Conservation (phyloP, 2,888 invertebrate genomes). For the Eremobia ochroleuca region DNA sequence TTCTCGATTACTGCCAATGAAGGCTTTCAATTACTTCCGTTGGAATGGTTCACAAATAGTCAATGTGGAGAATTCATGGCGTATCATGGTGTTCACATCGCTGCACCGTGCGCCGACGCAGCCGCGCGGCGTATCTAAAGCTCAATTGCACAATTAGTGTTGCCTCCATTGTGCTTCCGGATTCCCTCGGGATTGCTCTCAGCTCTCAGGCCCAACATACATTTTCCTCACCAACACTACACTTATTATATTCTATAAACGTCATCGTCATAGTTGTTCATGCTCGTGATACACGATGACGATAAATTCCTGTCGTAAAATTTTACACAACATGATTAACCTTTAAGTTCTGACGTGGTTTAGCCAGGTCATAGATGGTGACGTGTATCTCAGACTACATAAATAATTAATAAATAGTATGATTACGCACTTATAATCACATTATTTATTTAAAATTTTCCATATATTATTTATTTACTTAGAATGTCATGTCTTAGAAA, state of each 20-base stretch:
- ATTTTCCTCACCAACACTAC: conserved; percentile 61
- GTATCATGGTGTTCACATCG: conserved; percentile 68
- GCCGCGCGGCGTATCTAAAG: conserved; percentile 78
- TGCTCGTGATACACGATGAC: conserved; percentile 50
- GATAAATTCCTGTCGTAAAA: conserved; percentile 68
- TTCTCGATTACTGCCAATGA: conserved; percentile 16
- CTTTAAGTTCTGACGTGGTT: too few relatives aligned
- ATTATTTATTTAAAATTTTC: too few relatives aligned
- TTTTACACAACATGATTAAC: conserved; percentile 67
- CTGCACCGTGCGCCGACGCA: conserved; percentile 63
- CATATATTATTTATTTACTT: too few relatives aligned
- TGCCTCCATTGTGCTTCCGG: conserved; percentile 83
- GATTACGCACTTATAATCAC: too few relatives aligned
- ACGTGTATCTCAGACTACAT: too few relatives aligned
- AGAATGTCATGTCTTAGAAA: too few relatives aligned
- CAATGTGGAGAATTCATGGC: conserved; percentile 67
- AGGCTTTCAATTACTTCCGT: conserved; percentile 44
- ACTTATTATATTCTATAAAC: conserved; percentile 59
- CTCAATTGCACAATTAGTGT: conserved; percentile 87
- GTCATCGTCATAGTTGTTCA: conserved; percentile 46
- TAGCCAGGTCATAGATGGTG: too few relatives aligned
- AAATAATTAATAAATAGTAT: too few relatives aligned
- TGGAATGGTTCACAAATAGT: conserved; percentile 58
- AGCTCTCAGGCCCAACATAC: conserved; percentile 67
- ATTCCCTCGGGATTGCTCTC: conserved; percentile 84